Base-by-base conservation (phyloP, 2,888 invertebrate species). In the Aplocera efformata region DNA sequence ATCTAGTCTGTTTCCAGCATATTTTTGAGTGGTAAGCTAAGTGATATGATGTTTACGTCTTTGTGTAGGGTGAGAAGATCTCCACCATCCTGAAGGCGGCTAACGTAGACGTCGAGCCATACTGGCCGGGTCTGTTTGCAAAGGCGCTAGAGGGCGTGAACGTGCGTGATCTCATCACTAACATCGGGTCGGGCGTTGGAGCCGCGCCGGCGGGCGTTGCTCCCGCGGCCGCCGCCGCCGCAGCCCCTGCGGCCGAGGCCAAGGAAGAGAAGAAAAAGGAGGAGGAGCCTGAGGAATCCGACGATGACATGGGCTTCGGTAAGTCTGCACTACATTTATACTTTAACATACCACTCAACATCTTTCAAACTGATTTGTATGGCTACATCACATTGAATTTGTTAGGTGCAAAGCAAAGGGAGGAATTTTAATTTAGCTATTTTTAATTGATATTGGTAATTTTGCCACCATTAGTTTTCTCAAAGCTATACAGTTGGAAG, bases 71-170 rank as follows among this genome's bases (percentile, higher is more conserved):
- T 70, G 99, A 99, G 74, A 99, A 99, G 88, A 97, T 99, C 82
- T 93, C 94, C 60, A 97, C 98, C 56, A 96, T 99, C 77, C 88
- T 99, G 74, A 99, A 98, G 86, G 98, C 99, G 30, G 98, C 99
- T 57, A 93, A 92, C 75, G 98, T 99, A 45, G 96, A 96, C 53
- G 95, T 99, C 25, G 99, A 99, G 83, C 98, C 99, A 10, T 99
- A 98, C 90, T 99, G 99, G 99, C 98, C 99, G 27, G 97, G 98
- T 66, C 92, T 99, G 42, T 99, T 99, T 83, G 97, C 99, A 56
- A 98, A 98, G 85, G 97, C 98, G 24, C 89, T 99, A 57, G 98
- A 98, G 81, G 97, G 97, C 53, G 90, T 98, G 54, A 97, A 97
- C 77, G 93, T 99, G 39, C 96, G 96, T 69, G 96, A 97, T 50